A percentile compares a stretch with the other conserved stretches of the same genome.
phyloP scores from a whole-genome alignment of 2,113 vertebrate species.

The Prochilodus magdalenae region DNA sequence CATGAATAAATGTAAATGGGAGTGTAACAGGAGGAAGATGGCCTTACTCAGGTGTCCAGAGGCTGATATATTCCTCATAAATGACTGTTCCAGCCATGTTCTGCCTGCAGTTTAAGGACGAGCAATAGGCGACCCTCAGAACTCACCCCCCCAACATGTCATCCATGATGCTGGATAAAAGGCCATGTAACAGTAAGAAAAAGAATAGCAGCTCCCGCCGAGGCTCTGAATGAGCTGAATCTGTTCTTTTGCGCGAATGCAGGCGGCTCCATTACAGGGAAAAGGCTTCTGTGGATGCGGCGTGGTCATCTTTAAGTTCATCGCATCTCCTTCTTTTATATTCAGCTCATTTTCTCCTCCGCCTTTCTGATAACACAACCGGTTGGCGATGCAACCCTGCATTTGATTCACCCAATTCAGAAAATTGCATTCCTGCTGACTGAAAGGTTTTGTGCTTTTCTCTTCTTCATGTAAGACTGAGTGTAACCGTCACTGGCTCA shows the following conservation, averaged over 20 bases:
- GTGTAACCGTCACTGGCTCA: background rate
- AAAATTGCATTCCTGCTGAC: background rate
- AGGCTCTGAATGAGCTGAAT: conserved; percentile 19
- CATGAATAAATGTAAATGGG: background rate
- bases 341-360: conserved; percentile 13
- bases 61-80: conserved; percentile 27
- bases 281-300: background rate
- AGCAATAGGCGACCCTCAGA: conserved; percentile 20
- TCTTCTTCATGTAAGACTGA: background rate
- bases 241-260: conserved; percentile 1
- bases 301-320: conserved; percentile 15
- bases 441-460: background rate
- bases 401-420: conserved; percentile 13
- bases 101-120: background rate
- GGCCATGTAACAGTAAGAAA: conserved; percentile 22
- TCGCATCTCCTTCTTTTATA: conserved; percentile 21
- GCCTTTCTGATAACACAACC: background rate
- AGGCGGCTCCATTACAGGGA: conserved; percentile 20
- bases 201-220: background rate
- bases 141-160: background rate
- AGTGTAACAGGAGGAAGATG: conserved; percentile 8
- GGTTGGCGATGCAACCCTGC: conserved; percentile 1
- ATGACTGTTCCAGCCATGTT: background rate
- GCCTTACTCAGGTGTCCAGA: conserved; percentile 22
- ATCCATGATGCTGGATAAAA: conserved; percentile 23